A percentile compares a stretch with the other conserved stretches of the same genome.
Evolutionary conservation across 2,888 invertebrate genomes (phyloP).

Genomic region (Athripsodes cinereus): DNA sequence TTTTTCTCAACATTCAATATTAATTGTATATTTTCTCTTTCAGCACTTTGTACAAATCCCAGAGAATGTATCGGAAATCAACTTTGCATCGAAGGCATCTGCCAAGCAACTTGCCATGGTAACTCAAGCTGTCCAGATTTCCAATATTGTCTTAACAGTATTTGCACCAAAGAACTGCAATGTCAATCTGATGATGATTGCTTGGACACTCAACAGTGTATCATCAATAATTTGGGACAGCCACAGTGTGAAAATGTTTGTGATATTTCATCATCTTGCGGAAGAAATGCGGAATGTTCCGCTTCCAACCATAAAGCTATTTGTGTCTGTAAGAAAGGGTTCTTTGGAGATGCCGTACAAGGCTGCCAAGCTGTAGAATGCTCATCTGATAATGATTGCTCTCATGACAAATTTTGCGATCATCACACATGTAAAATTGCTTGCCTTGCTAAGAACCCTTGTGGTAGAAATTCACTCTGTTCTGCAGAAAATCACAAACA

Average conservation of each 20-base stretch:
- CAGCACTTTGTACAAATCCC: slow-evolving; percentile 69
- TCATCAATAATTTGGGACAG: slow-evolving; percentile 60
- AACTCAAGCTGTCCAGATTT: slow-evolving; percentile 80
- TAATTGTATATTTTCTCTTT: slow-evolving; percentile 30
- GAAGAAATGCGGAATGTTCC: slow-evolving; percentile 75
- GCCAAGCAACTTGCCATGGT: slow-evolving; percentile 74
- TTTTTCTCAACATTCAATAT: neutral
- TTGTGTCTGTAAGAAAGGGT: slow-evolving; percentile 74
- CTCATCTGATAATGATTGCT: slow-evolving; percentile 61
- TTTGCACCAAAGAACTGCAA: slow-evolving; percentile 76
- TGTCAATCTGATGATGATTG: slow-evolving; percentile 72
- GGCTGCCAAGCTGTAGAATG: slow-evolving; percentile 81
- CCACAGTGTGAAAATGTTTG: slow-evolving; percentile 74
- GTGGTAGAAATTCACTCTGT: slow-evolving; percentile 80
- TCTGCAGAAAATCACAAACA: slow-evolving; percentile 77
- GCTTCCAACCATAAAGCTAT: slow-evolving; percentile 66
- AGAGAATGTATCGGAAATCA: slow-evolving; percentile 83
- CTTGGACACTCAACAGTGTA: slow-evolving; percentile 64
- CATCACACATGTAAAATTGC: slow-evolving; percentile 80
- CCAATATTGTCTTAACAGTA: slow-evolving; percentile 76
- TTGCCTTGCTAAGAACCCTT: slow-evolving; percentile 75
- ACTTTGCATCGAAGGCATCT: slow-evolving; percentile 78
- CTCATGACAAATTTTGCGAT: slow-evolving; percentile 78
- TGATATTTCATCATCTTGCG: slow-evolving; percentile 62
- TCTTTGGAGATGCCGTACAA: slow-evolving; percentile 72